Base-by-base conservation (phyloP, 2,113 vertebrate genomes). In the Puffinus mauretanicus region DNA sequence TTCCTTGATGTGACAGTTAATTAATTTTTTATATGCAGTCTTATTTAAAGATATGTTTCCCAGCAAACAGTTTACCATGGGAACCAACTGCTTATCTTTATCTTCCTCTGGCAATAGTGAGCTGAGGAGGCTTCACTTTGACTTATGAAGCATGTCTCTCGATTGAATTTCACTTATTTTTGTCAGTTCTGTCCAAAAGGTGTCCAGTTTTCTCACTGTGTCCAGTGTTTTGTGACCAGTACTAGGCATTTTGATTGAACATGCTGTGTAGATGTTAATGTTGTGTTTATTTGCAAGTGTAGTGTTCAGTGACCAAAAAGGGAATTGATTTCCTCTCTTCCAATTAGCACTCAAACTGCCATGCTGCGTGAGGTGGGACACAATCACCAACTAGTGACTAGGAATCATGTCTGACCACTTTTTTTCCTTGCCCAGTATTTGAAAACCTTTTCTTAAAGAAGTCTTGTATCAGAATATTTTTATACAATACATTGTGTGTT, bases 131-230 rank as follows among this genome's bases (percentile, higher is more conserved):
- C 57, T 84, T 64, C 26, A 44, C 20, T n/a, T 83, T 61, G 32
- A 25, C 26, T 44, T 44, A 52, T 1, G 25, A 62, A 52, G 14
- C 44, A 34, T 1, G 1, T 29, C 46, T 22, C 27, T 26, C 0
- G 2, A 24, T 30, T 30, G 20, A 44, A 36, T 64, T 73, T 52
- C 30, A 30, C 46, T 44, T 72, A 36, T 36, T 84, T 54, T 84
- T 54, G 32, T 36, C 38, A 25, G 19, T 36, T 30, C 57, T 72
- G 47, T 72, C 58, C 58, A 44, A 44, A 72, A 62, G 26, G 25
- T 44, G 57, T 84, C 13, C 58, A 36, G 27, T 84, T 84, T 73
- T 64, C 20, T n/a, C 14, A 61, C 11, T n/a, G 36, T 52, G 30
- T 29, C 61, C 55, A 51, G 55, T 71, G 19, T 61, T 72, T 51